phyloP scores from a whole-genome alignment of 2,888 invertebrate species.

The Sympetrum striolatum region DNA sequence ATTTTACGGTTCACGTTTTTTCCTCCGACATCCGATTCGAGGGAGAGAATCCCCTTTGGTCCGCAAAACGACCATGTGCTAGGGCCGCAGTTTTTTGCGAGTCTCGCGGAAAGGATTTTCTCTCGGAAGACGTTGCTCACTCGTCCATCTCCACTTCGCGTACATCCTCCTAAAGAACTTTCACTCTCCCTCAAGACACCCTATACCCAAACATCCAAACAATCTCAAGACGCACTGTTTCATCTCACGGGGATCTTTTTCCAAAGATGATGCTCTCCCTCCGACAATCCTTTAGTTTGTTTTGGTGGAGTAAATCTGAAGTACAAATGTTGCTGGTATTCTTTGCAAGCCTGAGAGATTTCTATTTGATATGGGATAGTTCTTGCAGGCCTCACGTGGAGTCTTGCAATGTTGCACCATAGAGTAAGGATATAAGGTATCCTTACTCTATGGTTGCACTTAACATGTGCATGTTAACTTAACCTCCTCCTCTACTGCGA shows the following conservation, averaged over 20 bases:
- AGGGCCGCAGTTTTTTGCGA: not conserved
- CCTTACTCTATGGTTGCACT: no score
- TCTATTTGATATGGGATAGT: no score
- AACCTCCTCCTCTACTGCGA: no score
- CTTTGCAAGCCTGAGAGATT: not conserved
- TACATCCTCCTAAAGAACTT: not conserved
- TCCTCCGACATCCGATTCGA: not conserved
- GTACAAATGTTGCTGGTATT: not conserved
- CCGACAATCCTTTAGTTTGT: not conserved
- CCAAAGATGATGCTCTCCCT: not conserved
- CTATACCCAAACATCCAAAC: not conserved
- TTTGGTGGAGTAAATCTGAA: not conserved
- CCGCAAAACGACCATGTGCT: not conserved
- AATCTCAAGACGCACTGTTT: not conserved
- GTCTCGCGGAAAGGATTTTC: slow-evolving; percentile 35
- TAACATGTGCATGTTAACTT: no score
- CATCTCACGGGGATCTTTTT: slow-evolving; percentile 21
- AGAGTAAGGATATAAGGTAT: no score
- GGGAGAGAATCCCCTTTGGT: not conserved
- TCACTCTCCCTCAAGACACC: not conserved
- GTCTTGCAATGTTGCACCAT: no score
- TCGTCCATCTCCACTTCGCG: not conserved
- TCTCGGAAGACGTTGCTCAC: not conserved
- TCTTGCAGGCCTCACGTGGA: no score
- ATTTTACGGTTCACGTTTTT: not conserved